Conservation (phyloP, 1,140 invertebrate genomes). For the Battus philenor region DNA sequence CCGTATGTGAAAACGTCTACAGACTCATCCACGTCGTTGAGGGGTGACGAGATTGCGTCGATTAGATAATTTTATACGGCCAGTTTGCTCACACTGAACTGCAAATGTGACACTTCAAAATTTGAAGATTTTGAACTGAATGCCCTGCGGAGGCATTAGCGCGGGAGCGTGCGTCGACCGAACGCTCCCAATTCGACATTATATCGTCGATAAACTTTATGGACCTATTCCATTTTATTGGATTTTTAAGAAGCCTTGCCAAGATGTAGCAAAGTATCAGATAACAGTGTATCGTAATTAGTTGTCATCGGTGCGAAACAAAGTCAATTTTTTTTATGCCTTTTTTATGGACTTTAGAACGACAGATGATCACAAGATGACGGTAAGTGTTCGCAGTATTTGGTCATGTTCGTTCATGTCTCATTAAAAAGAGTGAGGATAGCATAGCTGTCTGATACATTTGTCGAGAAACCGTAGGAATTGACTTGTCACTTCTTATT, state of each 20-base stretch:
- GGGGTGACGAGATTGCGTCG: conserved; percentile 25
- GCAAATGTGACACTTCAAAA: conserved; percentile 26
- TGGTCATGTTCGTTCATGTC: no score
- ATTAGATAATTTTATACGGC: conserved; percentile 25
- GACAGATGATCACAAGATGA: no score
- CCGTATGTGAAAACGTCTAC: background rate
- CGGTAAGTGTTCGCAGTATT: no score
- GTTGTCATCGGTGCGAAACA: conserved; percentile 14
- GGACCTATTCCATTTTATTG: conserved; percentile 31
- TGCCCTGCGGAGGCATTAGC: conserved; percentile 24
- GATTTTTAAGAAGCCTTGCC: conserved; percentile 27
- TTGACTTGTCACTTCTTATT: no score
- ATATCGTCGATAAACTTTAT: conserved; percentile 46
- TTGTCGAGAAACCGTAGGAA: no score
- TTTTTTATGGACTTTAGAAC: no score
- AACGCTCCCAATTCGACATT: conserved; percentile 25
- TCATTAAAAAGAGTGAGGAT: no score
- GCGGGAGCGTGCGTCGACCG: conserved; percentile 23
- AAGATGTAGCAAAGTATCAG: conserved; percentile 19
- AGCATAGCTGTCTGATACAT: no score
- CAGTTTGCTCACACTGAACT: conserved; percentile 19
- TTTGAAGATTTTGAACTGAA: conserved; percentile 24
- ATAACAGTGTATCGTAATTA: conserved; percentile 31
- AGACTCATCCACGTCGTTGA: background rate
- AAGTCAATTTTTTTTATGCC: no score